phyloP scores from a whole-genome alignment of 2,113 vertebrate species.

The Clarias magur region DNA sequence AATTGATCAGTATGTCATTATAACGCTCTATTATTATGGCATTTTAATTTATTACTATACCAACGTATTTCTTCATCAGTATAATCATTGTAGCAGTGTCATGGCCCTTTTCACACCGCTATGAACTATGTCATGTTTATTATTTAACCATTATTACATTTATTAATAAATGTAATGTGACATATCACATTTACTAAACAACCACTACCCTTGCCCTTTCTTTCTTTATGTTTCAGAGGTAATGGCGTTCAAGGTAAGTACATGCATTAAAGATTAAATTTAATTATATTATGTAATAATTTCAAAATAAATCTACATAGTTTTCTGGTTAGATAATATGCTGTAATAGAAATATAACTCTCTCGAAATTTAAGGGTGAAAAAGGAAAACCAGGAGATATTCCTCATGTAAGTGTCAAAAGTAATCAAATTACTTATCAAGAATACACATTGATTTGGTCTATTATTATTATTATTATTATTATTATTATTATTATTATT shows the following conservation, averaged over 20 bases:
- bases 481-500: conserved; percentile 18
- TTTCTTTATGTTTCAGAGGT: conserved; percentile 31
- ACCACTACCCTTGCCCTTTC: neutral
- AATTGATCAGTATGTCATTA: neutral
- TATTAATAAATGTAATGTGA: neutral
- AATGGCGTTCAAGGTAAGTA: conserved; percentile 41
- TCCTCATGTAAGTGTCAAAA: conserved; percentile 82
- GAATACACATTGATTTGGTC: neutral
- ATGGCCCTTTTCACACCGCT: neutral
- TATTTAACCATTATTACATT: too few relatives aligned
- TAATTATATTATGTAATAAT: neutral
- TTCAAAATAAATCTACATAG: neutral
- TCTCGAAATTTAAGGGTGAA: conserved; percentile 79
- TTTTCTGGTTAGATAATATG: neutral
- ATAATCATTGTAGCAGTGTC: neutral
- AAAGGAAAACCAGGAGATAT: conserved; percentile 97
- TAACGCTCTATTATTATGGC: neutral
- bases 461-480: conserved; percentile 16
- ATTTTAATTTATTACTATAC: neutral
- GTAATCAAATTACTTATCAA: neutral
- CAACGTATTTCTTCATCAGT: neutral
- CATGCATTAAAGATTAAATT: neutral
- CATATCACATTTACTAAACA: neutral
- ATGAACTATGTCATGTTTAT: neutral
- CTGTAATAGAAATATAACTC: neutral